phyloP scores from a whole-genome alignment of 1,140 invertebrate species.

The Drosophila ogumai region DNA sequence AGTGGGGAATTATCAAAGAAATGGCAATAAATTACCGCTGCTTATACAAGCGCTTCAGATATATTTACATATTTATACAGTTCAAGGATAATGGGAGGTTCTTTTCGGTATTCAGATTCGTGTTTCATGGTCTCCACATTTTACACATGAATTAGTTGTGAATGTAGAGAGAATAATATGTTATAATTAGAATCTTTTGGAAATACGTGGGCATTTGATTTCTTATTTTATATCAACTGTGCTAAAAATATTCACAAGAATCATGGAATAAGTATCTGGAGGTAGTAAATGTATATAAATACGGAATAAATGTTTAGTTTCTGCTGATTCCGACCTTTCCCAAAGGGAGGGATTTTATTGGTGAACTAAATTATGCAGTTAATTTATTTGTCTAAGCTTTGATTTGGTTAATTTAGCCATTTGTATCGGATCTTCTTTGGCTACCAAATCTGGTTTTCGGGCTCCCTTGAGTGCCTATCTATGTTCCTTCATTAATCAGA shows the following conservation, averaged over 20 bases:
- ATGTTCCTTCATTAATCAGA: constrained; percentile 29
- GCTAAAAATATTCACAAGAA: constrained; percentile 8
- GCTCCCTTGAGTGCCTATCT: constrained; percentile 29
- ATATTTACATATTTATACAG: constrained; percentile 45
- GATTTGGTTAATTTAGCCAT: constrained; percentile 31
- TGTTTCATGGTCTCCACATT: constrained; percentile 28
- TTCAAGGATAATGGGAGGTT: constrained; percentile 68
- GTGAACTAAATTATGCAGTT: neutral
- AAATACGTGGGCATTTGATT: constrained; percentile 30
- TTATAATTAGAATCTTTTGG: constrained; percentile 40
- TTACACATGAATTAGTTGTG: constrained; percentile 16
- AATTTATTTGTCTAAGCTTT: constrained; percentile 1
- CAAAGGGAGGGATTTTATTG: neutral
- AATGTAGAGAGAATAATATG: neutral
- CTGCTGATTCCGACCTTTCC: neutral
- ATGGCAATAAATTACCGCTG: constrained; percentile 72
- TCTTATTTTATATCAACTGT: constrained; percentile 6
- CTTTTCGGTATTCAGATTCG: neutral
- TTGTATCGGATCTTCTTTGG: neutral
- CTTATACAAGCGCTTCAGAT: constrained; percentile 35
- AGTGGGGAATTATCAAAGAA: constrained; percentile 52
- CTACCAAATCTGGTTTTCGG: constrained; percentile 16
- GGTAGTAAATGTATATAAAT: constrained; percentile 3
- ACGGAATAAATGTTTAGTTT: constrained; percentile 2
- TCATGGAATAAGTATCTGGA: constrained; percentile 2